Percentiles rank a stretch among this genome's conserved stretches.
Conservation (phyloP, 2,113 vertebrate genomes). For the Benitochromis conjunctus region DNA sequence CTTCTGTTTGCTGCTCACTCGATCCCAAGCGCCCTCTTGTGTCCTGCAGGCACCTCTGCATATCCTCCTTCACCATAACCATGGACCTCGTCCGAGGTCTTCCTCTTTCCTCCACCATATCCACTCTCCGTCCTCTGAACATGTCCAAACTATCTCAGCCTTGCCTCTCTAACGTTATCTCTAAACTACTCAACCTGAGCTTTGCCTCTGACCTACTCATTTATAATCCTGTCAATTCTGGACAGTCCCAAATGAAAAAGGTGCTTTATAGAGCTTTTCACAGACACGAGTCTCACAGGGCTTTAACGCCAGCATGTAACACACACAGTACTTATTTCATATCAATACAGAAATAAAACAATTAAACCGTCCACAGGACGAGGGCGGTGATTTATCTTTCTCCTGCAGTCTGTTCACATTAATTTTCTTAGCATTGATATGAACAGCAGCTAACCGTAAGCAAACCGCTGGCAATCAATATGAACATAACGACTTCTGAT, state of each 20-base stretch:
- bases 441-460: background rate
- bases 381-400: background rate
- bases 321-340: too few relatives aligned
- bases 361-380: background rate
- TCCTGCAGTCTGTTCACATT: background rate
- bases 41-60: background rate
- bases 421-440: background rate
- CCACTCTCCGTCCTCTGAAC: background rate
- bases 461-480: background rate
- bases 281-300: too few relatives aligned
- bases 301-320: too few relatives aligned
- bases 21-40: background rate
- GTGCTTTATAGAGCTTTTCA: background rate
- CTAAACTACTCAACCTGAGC: background rate
- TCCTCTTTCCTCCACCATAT: background rate
- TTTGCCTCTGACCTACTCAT: background rate
- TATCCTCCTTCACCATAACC: background rate
- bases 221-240: background rate
- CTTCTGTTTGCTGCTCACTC: background rate
- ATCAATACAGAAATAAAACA: too few relatives aligned
- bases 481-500: fast-evolving
- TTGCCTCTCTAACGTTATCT: fast-evolving
- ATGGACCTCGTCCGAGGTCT: fast-evolving
- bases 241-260: background rate
- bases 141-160: fast-evolving